Conservation (phyloP, 2,888 invertebrate genomes). For the Hymenopus coronatus region DNA sequence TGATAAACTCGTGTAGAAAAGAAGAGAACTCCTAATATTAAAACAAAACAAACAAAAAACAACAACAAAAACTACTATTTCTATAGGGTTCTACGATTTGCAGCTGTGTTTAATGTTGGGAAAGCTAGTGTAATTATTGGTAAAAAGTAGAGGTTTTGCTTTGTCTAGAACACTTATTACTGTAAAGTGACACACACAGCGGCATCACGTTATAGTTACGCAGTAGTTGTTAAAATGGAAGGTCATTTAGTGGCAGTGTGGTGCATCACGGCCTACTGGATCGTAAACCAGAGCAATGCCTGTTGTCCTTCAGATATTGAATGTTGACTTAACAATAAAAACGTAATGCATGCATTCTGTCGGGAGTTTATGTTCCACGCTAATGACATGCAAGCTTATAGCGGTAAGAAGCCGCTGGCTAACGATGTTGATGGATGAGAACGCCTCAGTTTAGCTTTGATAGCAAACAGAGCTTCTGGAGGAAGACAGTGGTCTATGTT, state of each 20-base stretch:
- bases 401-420: neutral
- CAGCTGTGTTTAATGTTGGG: no score
- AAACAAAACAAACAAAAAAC: no score
- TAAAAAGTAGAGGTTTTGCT: no score
- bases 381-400: neutral
- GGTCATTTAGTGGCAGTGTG: neutral
- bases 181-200: no score
- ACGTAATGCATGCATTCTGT: neutral
- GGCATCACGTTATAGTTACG: no score
- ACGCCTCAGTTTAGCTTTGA: neutral
- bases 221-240: neutral
- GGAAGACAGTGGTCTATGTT: neutral
- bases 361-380: neutral
- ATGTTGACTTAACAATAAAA: neutral
- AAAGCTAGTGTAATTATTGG: no score
- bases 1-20: no score
- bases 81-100: no score
- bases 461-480: neutral
- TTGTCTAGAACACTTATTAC: no score
- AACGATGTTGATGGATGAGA: neutral
- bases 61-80: no score
- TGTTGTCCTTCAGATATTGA: neutral
- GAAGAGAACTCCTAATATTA: no score
- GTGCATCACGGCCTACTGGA: neutral
- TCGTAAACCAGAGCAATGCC: neutral